Base-by-base conservation (phyloP, 2,888 invertebrate species). In the Bimastos eiseni region DNA sequence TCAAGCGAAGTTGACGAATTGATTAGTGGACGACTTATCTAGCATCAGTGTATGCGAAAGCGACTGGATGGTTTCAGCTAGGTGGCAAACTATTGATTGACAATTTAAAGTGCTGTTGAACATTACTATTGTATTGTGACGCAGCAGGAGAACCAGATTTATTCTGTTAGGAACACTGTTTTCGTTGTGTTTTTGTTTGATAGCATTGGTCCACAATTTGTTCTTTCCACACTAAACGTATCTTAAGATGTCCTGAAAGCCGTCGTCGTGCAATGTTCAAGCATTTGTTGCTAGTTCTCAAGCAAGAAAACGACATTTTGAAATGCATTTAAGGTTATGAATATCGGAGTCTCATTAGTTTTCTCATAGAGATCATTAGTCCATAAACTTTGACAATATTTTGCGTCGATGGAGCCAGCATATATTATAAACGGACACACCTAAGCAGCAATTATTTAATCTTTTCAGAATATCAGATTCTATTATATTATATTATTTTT, bases 401-500 rank as follows among this genome's bases (percentile, higher is more conserved):
- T 49, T 49, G 8, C 2, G 8, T 70, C n/a, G n/a, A 70, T 11
- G 24, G 3, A 49, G 49, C 3, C 21, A 21, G 5, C 0, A 15
- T 0, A 8, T 8, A 70, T 11, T 0, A 8, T 8, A 70, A 0
- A 70, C 49, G 49, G 30, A n/a, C 70, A 6, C 13, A 5, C n/a
- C 30, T n/a, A 8, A 70, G n/a, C 70, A 70, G 11, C n/a, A 5
- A n/a, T 70, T 70, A 70, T 70, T 70, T 70, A 70, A 70, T n/a
- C 70, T 70, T n/a, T 70, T 70, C 70, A 70, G 70, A 70, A n/a
- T 70, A 70, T 70, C 70, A 70, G 70, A 70, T 70, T 70, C 70
- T 30, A n/a, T 70, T 70, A 49, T 49, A 49, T 41, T 17, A 17
- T 49, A 49, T 49, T 8, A n/a, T n/a, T n/a, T n/a, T n/a, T n/a